Evolutionary conservation across 2,113 vertebrate species (phyloP), one percentile per base, ranked within the genome.

Genomic region (Elgaria multicarinata): DNA sequence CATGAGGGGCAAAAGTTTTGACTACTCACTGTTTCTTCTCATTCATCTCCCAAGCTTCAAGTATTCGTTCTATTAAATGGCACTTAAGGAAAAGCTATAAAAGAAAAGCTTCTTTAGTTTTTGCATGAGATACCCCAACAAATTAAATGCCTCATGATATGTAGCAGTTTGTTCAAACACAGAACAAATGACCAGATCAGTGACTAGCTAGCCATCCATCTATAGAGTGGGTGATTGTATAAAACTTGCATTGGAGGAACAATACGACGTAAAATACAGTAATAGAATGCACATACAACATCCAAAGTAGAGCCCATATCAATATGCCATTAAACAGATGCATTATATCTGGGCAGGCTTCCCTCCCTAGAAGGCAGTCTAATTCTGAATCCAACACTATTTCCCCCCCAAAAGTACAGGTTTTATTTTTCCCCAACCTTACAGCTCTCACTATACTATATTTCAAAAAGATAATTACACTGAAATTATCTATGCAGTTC

Each of bases 1-100:
- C 3, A 82, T 58, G 92, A 79, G 13, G 0, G 74, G 26, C 90
- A 91, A 93, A 87, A 36, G 67, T 79, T 92, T 42, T 9, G 55
- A 88, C 62, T 92, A 98, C 99, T 98, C 96, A 99, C 99, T 99
- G 98, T 94, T 99, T 99, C 95, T 98, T 99, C 94, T 99, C 99
- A 88, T 99, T 99, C 96, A 98, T 97, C 90, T 97, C 98, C 99
- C 99, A 99, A 16, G 99, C 99, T 66, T 99, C 99, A 94, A 99
- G 94, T 96, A 99, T 99, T 98, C 98, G 98, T 96, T 99, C 98
- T 95, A 99, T 98, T 95, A 99, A 97, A 91, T 98, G 98, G 97
- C 99, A 99, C 97, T 99, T 99, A 96, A 98, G 98, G 97, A 99
- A 99, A 90, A 99, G 97, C 99, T 99, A 82, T 55, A 93, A 87